These are phyloP conservation scores for Drosophila nigricruria DNA, from an alignment of 2,888 invertebrate species.

Conservation along the genomic window DNA sequence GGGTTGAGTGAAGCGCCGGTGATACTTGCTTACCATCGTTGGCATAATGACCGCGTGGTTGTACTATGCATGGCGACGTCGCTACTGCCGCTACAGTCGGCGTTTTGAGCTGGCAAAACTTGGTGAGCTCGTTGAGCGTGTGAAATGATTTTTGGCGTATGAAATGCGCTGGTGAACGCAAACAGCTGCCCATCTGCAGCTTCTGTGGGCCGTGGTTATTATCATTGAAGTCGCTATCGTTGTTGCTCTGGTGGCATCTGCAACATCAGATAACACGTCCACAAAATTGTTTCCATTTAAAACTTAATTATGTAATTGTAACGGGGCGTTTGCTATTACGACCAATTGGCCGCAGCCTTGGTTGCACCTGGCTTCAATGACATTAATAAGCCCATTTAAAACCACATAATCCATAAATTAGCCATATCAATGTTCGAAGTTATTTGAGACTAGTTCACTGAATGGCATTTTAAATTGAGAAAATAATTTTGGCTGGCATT, in stretches of 20 bases:
- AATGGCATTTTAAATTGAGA: neutral
- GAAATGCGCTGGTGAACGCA: slow-evolving; percentile 83
- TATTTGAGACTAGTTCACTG: neutral
- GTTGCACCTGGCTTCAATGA: slow-evolving; percentile 14
- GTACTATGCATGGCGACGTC: slow-evolving; percentile 17
- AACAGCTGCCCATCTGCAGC: slow-evolving; percentile 81
- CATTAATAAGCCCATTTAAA: slow-evolving; percentile 15
- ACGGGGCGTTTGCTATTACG: slow-evolving; percentile 9
- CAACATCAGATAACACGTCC: slow-evolving; percentile 53
- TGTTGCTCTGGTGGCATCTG: slow-evolving; percentile 69
- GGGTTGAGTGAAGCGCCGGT: slow-evolving; percentile 6
- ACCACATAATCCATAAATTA: neutral
- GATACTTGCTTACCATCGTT: slow-evolving; percentile 78
- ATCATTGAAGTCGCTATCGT: slow-evolving; percentile 28
- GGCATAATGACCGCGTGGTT: slow-evolving; percentile 51
- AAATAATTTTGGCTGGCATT: neutral
- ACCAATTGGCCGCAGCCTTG: slow-evolving; percentile 17
- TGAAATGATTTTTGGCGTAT: slow-evolving; percentile 85
- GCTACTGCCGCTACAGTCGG: slow-evolving; percentile 26
- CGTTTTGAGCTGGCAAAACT: slow-evolving; percentile 76
- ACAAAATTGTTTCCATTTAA: slow-evolving; percentile 2
- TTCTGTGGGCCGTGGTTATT: slow-evolving; percentile 48
- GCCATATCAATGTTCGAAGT: slow-evolving; percentile 10
- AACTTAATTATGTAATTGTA: slow-evolving; percentile 38
- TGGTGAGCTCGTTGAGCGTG: slow-evolving; percentile 83